Conservation (phyloP, 2,797 vertebrate species). For the Chelmon rostratus region DNA sequence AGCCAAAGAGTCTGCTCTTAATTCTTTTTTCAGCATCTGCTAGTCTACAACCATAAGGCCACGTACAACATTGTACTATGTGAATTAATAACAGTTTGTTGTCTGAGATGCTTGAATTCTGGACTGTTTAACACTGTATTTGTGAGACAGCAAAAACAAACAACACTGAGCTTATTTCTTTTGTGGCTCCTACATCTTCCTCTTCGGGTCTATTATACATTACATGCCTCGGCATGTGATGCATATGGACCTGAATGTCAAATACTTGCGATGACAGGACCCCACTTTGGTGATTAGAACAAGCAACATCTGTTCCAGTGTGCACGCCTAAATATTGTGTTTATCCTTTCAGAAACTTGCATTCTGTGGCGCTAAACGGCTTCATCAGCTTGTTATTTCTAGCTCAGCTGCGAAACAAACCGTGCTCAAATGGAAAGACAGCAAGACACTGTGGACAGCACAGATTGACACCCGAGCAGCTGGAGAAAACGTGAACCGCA, state of each 20-base stretch:
- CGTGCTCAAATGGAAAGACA: too few relatives aligned
- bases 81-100: not conserved
- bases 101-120: not conserved
- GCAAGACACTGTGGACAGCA: too few relatives aligned
- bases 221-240: not conserved
- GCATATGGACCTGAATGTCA: too few relatives aligned
- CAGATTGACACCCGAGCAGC: too few relatives aligned
- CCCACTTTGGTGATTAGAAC: not conserved
- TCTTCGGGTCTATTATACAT: not conserved
- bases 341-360: not conserved
- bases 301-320: not conserved
- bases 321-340: not conserved
- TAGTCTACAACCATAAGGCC: not conserved
- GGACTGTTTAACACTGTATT: not conserved
- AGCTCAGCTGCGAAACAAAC: too few relatives aligned
- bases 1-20: too few relatives aligned
- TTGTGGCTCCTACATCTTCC: not conserved
- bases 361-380: not conserved
- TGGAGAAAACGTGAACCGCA: too few relatives aligned
- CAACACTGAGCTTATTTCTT: not conserved
- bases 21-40: not conserved
- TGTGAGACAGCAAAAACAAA: not conserved
- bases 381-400: not conserved
- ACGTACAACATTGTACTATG: not conserved
- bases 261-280: too few relatives aligned